Percentiles rank a stretch among this genome's conserved stretches.
These are phyloP conservation scores for Euproctis similis DNA, from an alignment of 2,888 invertebrate genomes.

Conservation along the genomic window DNA sequence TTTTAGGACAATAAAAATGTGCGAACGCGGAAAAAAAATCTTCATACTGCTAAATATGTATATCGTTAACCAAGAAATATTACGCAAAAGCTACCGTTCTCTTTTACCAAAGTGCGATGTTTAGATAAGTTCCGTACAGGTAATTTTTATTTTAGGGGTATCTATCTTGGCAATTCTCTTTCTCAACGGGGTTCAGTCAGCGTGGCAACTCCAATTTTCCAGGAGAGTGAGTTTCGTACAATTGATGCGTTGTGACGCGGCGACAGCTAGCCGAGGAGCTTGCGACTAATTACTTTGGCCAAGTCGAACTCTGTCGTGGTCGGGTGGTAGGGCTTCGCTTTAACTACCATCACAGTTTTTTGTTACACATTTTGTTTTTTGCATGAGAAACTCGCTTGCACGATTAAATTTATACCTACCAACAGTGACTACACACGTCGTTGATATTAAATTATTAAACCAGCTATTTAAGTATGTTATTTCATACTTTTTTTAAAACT, in stretches of 20 bases:
- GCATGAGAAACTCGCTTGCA: constrained; percentile 27
- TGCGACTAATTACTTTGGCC: constrained; percentile 67
- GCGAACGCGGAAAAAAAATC: no score
- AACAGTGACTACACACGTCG: constrained; percentile 13
- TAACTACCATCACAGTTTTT: constrained; percentile 50
- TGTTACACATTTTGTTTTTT: constrained; percentile 51
- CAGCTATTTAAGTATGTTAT: no score
- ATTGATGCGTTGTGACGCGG: constrained; percentile 63
- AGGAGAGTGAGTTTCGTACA: constrained; percentile 47
- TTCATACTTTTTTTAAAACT: not conserved
- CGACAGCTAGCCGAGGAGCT: constrained; percentile 53
- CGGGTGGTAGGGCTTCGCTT: constrained; percentile 57
- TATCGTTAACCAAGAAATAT: no score
- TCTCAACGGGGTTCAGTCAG: constrained; percentile 50
- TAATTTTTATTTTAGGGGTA: no score
- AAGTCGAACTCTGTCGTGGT: constrained; percentile 42
- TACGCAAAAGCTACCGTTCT: no score
- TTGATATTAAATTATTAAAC: no score
- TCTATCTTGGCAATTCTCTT: constrained; percentile 50
- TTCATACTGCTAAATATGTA: no score
- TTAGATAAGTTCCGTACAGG: no score
- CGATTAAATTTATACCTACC: constrained; percentile 28
- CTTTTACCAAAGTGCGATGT: no score
- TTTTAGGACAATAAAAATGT: no score
- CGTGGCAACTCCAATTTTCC: constrained; percentile 64